A percentile compares a stretch with the other conserved stretches of the same genome.
Conservation (phyloP, 2,113 vertebrate genomes). For the Salminus brasiliensis region DNA sequence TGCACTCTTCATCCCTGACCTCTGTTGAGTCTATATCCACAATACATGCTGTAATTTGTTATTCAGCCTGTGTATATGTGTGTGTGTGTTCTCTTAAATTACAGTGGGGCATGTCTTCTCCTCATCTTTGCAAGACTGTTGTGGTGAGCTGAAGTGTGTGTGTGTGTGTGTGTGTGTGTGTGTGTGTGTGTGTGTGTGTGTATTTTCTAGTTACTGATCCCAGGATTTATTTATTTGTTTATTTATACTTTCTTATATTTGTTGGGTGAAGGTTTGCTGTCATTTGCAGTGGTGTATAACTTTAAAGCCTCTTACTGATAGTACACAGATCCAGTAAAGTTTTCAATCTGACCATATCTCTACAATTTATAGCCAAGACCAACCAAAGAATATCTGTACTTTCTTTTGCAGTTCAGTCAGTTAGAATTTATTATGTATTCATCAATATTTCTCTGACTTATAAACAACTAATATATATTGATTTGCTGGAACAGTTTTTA, state of each 20-base stretch:
- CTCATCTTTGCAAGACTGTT: not conserved
- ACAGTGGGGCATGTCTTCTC: not conserved
- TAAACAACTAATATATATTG: too few relatives aligned
- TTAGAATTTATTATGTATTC: too few relatives aligned
- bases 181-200: too few relatives aligned
- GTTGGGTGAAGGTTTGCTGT: conserved; percentile 20
- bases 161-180: too few relatives aligned
- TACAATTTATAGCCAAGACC: not conserved
- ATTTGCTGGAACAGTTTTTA: too few relatives aligned
- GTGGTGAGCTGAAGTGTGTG: not conserved
- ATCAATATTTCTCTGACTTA: too few relatives aligned
- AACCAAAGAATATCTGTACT: not conserved
- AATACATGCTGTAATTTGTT: conserved; percentile 22
- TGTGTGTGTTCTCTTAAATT: conserved; percentile 7
- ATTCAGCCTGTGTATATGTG: conserved; percentile 18
- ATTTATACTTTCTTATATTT: not conserved
- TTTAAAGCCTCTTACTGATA: not conserved
- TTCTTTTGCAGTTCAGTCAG: not conserved
- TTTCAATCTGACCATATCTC: not conserved
- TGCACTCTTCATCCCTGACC: conserved; percentile 9
- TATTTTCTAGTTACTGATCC: not conserved
- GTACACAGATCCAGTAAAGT: not conserved
- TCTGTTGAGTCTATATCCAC: conserved; percentile 6
- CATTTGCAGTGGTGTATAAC: not conserved
- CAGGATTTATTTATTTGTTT: conserved; percentile 5